Conservation (phyloP, 2,888 invertebrate genomes). For the Nezara viridula region DNA sequence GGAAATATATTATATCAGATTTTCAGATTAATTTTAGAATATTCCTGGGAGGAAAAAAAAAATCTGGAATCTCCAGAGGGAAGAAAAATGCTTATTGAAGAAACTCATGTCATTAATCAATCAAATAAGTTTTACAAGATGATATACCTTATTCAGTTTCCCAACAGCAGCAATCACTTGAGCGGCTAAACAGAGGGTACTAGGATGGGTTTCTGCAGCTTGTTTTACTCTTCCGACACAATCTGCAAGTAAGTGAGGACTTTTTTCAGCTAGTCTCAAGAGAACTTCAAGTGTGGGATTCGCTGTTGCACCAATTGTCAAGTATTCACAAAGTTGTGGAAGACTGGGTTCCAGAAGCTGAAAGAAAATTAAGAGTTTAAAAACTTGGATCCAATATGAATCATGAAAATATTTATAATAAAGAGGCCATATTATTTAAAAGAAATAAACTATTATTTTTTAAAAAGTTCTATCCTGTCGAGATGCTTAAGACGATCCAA, state of each 20-base stretch:
- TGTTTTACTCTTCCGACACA: conserved; percentile 79
- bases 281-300: conserved; percentile 81
- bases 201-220: conserved; percentile 78
- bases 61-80: too few species aligned
- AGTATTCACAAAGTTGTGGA: conserved; percentile 84
- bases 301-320: conserved; percentile 75
- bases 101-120: too few species aligned
- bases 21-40: too few species aligned
- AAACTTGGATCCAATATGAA: too few species aligned
- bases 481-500: too few species aligned
- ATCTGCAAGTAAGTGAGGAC: conserved; percentile 79
- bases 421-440: conserved; percentile 36
- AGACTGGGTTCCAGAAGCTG: conserved; percentile 85
- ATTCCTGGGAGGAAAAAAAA: too few species aligned
- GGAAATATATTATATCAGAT: too few species aligned
- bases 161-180: conserved; percentile 80
- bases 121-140: too few species aligned
- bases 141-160: conserved; percentile 78
- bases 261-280: conserved; percentile 79
- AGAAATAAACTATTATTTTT: conserved; percentile 46
- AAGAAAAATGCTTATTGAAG: too few species aligned
- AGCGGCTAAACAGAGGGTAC: conserved; percentile 77
- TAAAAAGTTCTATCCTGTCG: too few species aligned
- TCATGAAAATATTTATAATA: too few species aligned
- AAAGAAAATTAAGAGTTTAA: conserved; percentile 58